Evolutionary conservation across 2,113 vertebrate species (phyloP).

Genomic region (Amazona vittata): DNA sequence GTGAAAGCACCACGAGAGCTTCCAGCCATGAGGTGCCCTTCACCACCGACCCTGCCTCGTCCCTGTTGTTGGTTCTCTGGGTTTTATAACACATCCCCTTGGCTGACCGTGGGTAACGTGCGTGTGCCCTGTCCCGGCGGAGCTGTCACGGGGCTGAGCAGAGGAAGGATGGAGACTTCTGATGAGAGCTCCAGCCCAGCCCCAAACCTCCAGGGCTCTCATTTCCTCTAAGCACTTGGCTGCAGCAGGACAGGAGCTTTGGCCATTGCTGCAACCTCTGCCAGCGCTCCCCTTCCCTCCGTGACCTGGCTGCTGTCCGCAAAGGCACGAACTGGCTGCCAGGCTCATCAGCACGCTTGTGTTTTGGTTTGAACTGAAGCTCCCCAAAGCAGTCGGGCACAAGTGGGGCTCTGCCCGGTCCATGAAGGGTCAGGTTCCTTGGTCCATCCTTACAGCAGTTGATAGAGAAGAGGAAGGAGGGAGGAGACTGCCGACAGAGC

Average conservation of each 20-base stretch:
- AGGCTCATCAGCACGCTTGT: background rate
- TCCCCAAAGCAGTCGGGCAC: background rate
- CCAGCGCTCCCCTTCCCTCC: accelerated
- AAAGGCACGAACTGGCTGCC: background rate
- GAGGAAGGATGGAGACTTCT: background rate
- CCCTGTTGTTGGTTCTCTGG: background rate
- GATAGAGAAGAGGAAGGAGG: background rate
- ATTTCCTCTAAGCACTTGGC: constrained; percentile 5
- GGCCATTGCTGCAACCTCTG: background rate
- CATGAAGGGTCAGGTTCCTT: background rate
- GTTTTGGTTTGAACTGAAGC: background rate
- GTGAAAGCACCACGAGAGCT: background rate
- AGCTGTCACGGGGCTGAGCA: background rate
- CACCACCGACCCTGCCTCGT: no score
- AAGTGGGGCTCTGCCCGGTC: background rate
- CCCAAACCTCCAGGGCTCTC: background rate
- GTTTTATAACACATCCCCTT: background rate
- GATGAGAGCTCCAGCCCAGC: background rate
- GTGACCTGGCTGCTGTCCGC: background rate
- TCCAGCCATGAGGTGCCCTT: background rate
- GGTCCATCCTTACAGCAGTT: background rate
- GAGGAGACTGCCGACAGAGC: background rate
- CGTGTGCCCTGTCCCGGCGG: background rate
- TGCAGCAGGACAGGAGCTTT: background rate
- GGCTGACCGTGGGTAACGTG: accelerated